Conservation (phyloP, 2,888 invertebrate species). For the Ormia ochracea region DNA sequence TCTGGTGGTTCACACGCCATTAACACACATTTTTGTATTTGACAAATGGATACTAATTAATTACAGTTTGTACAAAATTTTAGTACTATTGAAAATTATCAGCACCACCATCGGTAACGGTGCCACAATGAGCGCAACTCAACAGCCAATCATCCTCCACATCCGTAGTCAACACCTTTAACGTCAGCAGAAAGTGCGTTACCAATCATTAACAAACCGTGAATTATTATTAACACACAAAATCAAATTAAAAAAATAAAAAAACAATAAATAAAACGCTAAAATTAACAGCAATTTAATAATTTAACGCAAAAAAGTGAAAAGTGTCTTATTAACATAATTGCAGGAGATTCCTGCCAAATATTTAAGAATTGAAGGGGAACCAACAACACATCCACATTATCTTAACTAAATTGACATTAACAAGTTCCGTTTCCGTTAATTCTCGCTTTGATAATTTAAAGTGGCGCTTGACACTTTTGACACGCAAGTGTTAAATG, state of each 20-base stretch:
- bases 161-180: conserved; percentile 37
- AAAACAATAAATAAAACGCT: conserved; percentile 38
- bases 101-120: conserved; percentile 29
- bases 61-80: conserved; percentile 77
- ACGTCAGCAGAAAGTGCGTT: conserved; percentile 63
- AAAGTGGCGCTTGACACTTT: conserved; percentile 64
- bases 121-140: conserved; percentile 33
- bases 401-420: conserved; percentile 36
- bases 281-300: conserved; percentile 60
- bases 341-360: conserved; percentile 40
- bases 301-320: conserved; percentile 62
- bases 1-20: conserved; percentile 54
- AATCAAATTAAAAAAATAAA: conserved; percentile 33
- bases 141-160: conserved; percentile 29
- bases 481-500: conserved; percentile 66
- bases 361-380: conserved; percentile 26
- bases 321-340: conserved; percentile 58
- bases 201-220: conserved; percentile 57
- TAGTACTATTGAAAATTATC: conserved; percentile 70
- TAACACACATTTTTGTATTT: conserved; percentile 69
- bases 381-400: conserved; percentile 13
- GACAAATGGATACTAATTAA: conserved; percentile 78
- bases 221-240: conserved; percentile 55
- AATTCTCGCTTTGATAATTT: conserved; percentile 52
- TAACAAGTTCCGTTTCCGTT: conserved; percentile 59